Evolutionary conservation across 2,113 vertebrate species (phyloP), one percentile per base, ranked within the genome.

Genomic region (Cichladusa arquata): DNA sequence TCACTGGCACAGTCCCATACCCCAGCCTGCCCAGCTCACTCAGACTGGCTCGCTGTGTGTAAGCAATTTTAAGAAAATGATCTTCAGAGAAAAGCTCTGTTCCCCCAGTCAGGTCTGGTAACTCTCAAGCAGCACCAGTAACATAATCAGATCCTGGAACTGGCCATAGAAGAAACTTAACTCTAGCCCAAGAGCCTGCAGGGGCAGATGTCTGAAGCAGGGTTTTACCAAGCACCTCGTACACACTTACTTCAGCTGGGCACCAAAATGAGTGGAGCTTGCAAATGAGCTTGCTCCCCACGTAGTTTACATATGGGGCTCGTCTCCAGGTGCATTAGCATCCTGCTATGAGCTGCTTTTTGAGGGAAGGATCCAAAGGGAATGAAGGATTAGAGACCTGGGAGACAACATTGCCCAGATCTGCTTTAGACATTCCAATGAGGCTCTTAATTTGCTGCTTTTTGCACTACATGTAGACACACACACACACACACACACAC

Each of bases 271-370:
- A 90, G 86, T 86, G 90, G 12, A n/a, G 64, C 33, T 58, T 74
- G 91, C 81, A 95, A 53, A 80, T 19, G 45, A 60, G 73, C 29
- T 70, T 67, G 84, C 82, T 95, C 93, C 94, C 90, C 64, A 3
- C 17, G 53, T 50, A 77, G 69, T 92, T 81, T 11, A 36, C 5
- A 2, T 2, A 31, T n/a, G 65, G 93, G 94, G 89, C 92, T 91
- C 48, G 3, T 26, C 45, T 95, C 91, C 95, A 94, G 91, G 84
- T 78, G 77, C 93, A 25, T 31, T 19, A 73, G 45, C 92, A 87
- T 66, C 87, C 71, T 6, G 0, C 25, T 29, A 38, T 2, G 38
- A 80, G 78, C 51, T 83, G 62, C 50, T 65, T 47, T 95, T 53
- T 19, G 23, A 84, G 60, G 48, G 69, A 40, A 80, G 42, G 60